Evolutionary conservation across 2,888 invertebrate species (phyloP).

Genomic region (Crocallis elinguaria): DNA sequence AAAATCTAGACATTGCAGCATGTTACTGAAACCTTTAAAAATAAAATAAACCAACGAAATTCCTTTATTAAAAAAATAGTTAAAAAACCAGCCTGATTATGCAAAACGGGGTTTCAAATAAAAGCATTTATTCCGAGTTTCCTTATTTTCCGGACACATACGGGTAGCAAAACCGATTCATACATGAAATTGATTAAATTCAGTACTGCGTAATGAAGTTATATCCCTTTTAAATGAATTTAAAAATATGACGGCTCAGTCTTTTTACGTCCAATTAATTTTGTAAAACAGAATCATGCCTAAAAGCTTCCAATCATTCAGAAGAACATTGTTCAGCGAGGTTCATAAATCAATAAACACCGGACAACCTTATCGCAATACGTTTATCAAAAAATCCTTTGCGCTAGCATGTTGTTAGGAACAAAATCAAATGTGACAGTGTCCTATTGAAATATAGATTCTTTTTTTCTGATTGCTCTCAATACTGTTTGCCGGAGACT

Average conservation of each 20-base stretch:
- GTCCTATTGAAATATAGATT: background rate
- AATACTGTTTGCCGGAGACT: constrained; percentile 18
- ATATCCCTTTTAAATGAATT: too few relatives aligned
- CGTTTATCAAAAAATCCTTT: background rate
- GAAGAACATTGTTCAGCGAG: constrained; percentile 1
- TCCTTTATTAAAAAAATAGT: too few relatives aligned
- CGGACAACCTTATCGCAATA: background rate
- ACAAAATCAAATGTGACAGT: background rate
- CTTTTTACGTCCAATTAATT: constrained; percentile 8
- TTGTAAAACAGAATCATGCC: constrained; percentile 2
- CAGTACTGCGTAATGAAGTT: too few relatives aligned
- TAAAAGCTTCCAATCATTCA: constrained; percentile 3
- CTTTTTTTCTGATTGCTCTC: constrained; percentile 9
- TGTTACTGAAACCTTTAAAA: too few relatives aligned
- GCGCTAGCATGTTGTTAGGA: background rate
- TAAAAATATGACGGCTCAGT: constrained; percentile 1
- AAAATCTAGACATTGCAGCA: too few relatives aligned
- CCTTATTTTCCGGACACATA: too few relatives aligned
- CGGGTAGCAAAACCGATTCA: too few relatives aligned
- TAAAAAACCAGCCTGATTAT: too few relatives aligned
- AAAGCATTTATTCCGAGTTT: too few relatives aligned
- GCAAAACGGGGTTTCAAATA: too few relatives aligned
- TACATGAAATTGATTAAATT: too few relatives aligned
- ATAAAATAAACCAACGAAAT: too few relatives aligned
- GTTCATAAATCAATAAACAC: background rate